Percentiles rank a stretch among this genome's conserved stretches.
These are phyloP conservation scores for Drosophila borborema DNA, from an alignment of 2,888 invertebrate genomes.

Conservation along the genomic window DNA sequence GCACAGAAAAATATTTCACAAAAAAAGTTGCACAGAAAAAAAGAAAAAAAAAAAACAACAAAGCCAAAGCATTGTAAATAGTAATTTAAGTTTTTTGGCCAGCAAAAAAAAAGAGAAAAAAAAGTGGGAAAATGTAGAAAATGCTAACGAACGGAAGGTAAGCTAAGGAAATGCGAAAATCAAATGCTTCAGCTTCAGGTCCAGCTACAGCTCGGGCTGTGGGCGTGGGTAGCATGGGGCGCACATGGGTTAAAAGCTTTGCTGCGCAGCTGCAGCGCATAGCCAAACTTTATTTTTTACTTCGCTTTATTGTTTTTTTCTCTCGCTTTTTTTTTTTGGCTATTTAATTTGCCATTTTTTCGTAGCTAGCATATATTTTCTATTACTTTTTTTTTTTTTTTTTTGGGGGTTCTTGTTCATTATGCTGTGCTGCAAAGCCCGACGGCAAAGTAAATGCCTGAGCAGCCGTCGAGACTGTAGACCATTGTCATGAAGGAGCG, in stretches of 20 bases:
- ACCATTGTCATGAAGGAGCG: conserved; percentile 70
- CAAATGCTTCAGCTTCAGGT: conserved; percentile 65
- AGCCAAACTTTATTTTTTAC: conserved; percentile 25
- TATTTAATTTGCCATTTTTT: conserved; percentile 80
- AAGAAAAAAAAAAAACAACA: conserved; percentile 19
- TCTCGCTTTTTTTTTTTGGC: conserved; percentile 66
- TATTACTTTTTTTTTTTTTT: conserved; percentile 32
- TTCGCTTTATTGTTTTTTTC: neutral
- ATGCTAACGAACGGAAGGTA: conserved; percentile 72
- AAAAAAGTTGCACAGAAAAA: conserved; percentile 36
- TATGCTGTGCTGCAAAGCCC: conserved; percentile 77
- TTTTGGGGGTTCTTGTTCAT: conserved; percentile 68
- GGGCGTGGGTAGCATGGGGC: conserved; percentile 10
- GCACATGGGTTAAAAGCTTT: conserved; percentile 57
- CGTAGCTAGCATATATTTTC: conserved; percentile 61
- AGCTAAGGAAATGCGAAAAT: conserved; percentile 76
- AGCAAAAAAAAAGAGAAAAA: conserved; percentile 52
- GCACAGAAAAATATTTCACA: conserved; percentile 45
- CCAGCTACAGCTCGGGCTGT: conserved; percentile 28
- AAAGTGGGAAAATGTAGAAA: conserved; percentile 24
- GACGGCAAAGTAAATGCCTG: conserved; percentile 82
- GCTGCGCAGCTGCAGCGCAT: conserved; percentile 72
- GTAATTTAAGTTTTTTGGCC: conserved; percentile 74
- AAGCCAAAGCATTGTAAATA: conserved; percentile 73
- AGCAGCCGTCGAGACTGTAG: conserved; percentile 61